phyloP scores from a whole-genome alignment of 2,113 vertebrate species.

The Corynorhinus townsendii region DNA sequence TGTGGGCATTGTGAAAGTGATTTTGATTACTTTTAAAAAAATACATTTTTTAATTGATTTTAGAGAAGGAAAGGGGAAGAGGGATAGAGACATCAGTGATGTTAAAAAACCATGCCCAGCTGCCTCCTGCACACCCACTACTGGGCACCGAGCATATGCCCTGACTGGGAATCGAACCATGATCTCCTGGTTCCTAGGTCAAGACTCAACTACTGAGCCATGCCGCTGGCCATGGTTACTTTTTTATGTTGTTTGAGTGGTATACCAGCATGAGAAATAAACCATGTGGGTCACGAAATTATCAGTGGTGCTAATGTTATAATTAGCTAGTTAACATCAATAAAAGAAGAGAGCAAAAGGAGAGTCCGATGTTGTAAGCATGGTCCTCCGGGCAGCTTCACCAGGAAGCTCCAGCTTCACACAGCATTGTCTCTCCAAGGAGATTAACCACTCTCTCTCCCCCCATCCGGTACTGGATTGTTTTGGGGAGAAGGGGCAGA shows the following conservation, averaged over 20 bases:
- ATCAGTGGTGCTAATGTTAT: not conserved
- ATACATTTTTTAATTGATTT: no score
- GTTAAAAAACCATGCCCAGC: no score
- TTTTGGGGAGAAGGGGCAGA: not conserved
- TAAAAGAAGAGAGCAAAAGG: not conserved
- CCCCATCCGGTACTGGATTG: not conserved
- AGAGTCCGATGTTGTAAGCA: not conserved
- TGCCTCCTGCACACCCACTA: no score
- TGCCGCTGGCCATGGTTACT: not conserved
- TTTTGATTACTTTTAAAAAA: not conserved
- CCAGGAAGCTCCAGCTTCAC: not conserved
- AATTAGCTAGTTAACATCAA: not conserved
- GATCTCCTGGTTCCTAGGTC: no score
- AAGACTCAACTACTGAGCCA: no score
- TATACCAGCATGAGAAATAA: not conserved
- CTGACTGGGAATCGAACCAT: no score
- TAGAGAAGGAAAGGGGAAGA: no score
- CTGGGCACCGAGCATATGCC: no score
- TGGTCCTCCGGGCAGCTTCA: not conserved
- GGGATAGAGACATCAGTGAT: no score
- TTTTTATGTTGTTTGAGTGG: not conserved
- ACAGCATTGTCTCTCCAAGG: not conserved
- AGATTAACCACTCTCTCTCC: no score
- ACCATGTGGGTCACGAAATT: not conserved
- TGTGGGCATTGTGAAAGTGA: not conserved